Percentiles rank a stretch among this genome's conserved stretches.
Evolutionary conservation across 2,113 vertebrate species (phyloP).

Genomic region (Oophaga pumilio): DNA sequence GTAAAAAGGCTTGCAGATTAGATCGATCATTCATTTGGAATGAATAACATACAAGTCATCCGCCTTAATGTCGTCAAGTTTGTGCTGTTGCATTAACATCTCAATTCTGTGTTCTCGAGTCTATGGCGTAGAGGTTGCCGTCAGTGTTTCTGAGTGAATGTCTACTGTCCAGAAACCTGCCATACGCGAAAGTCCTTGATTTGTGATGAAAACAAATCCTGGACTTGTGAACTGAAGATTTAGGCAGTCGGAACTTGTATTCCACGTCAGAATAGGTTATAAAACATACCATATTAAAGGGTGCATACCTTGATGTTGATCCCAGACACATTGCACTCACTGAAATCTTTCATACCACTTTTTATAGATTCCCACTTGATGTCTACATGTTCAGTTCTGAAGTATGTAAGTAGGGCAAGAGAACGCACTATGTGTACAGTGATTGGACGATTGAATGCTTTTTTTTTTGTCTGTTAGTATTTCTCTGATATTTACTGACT

Average conservation of each 20-base stretch:
- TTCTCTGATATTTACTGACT: conserved; percentile 1
- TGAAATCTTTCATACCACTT: conserved; percentile 21
- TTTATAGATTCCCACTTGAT: neutral
- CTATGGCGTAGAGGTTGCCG: conserved; percentile 52
- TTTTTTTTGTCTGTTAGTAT: neutral
- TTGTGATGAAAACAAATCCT: conserved; percentile 59
- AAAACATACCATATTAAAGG: neutral
- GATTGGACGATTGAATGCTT: neutral
- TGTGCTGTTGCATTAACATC: conserved; percentile 71
- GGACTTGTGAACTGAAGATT: conserved; percentile 51
- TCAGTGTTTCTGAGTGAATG: conserved; percentile 63
- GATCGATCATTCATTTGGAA: conserved; percentile 42
- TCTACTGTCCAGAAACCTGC: conserved; percentile 32
- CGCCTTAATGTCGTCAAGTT: conserved; percentile 69
- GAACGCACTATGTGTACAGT: neutral
- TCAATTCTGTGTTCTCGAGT: conserved; percentile 64
- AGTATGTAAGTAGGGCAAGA: conserved; percentile 17
- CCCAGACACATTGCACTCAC: neutral
- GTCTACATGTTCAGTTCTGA: conserved; percentile 41
- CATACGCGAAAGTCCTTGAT: conserved; percentile 55
- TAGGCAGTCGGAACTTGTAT: conserved; percentile 1
- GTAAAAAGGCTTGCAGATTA: conserved; percentile 1
- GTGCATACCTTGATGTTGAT: conserved; percentile 2
- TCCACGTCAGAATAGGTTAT: neutral
- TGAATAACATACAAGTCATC: conserved; percentile 72